Percentiles rank a stretch among this genome's conserved stretches.
These are phyloP conservation scores for Nasonovia ribisnigri DNA, from an alignment of 2,888 invertebrate species.

Conservation along the genomic window DNA sequence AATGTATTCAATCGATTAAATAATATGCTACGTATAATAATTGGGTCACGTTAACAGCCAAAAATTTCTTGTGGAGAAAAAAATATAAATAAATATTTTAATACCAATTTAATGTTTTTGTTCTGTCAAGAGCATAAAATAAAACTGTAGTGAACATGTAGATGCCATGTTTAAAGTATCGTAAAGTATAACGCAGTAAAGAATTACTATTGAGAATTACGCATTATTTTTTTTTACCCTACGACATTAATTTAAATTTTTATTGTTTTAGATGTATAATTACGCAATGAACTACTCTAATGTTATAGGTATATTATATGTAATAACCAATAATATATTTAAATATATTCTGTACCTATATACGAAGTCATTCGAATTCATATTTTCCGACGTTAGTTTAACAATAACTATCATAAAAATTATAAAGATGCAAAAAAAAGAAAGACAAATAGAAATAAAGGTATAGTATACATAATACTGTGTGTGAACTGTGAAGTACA, in stretches of 20 bases:
- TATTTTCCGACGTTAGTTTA: neutral
- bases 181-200: conserved; percentile 6
- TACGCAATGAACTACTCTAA: conserved; percentile 33
- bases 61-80: neutral
- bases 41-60: conserved; percentile 5
- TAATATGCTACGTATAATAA: neutral
- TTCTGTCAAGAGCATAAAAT: conserved; percentile 20
- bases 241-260: conserved; percentile 54
- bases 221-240: conserved; percentile 6
- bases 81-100: conserved; percentile 21
- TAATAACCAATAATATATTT: conserved; percentile 59
- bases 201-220: conserved; percentile 27
- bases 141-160: conserved; percentile 16
- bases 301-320: conserved; percentile 23
- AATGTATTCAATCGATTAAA: conserved; percentile 8
- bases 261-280: conserved; percentile 55
- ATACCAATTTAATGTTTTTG: conserved; percentile 7
- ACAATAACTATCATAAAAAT: conserved; percentile 33
- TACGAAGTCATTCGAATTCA: conserved; percentile 40
- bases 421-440: neutral
- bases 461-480: conserved; percentile 23
- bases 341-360: conserved; percentile 45
- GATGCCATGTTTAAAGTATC: conserved; percentile 36
- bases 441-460: conserved; percentile 39
- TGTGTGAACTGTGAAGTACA: conserved; percentile 23